Evolutionary conservation across 2,797 vertebrate species (phyloP).

Genomic region (Syngnathus acus): DNA sequence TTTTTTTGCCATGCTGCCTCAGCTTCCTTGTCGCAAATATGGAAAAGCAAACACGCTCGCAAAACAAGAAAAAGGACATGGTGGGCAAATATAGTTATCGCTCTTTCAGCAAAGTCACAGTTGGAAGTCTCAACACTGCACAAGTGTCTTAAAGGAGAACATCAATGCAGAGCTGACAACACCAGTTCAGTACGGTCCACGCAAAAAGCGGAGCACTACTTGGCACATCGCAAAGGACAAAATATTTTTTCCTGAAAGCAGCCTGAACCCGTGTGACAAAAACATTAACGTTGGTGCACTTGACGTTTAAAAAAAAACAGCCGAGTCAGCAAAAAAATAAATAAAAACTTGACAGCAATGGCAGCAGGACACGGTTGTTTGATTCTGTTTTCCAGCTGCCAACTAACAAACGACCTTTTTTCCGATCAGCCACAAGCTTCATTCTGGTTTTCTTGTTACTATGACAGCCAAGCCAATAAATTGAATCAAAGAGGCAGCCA

Average conservation of each 20-base stretch:
- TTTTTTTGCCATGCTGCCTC: constrained; percentile 16
- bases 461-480: neutral
- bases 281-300: neutral
- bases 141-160: constrained; percentile 1
- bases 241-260: constrained; percentile 2
- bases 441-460: neutral
- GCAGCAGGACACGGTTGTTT: neutral
- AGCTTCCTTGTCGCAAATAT: constrained; percentile 18
- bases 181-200: neutral
- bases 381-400: neutral
- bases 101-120: constrained; percentile 2
- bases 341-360: neutral
- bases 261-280: neutral
- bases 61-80: constrained; percentile 9
- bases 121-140: neutral
- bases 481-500: neutral
- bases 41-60: constrained; percentile 3
- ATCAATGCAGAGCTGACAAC: neutral
- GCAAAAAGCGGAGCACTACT: neutral
- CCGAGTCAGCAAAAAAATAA: too few relatives aligned
- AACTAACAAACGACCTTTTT: neutral
- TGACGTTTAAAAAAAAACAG: neutral
- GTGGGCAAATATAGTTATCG: constrained; percentile 2
- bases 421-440: neutral
- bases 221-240: neutral